phyloP scores from a whole-genome alignment of 2,797 vertebrate species.

The Perdix hodgsoniae region DNA sequence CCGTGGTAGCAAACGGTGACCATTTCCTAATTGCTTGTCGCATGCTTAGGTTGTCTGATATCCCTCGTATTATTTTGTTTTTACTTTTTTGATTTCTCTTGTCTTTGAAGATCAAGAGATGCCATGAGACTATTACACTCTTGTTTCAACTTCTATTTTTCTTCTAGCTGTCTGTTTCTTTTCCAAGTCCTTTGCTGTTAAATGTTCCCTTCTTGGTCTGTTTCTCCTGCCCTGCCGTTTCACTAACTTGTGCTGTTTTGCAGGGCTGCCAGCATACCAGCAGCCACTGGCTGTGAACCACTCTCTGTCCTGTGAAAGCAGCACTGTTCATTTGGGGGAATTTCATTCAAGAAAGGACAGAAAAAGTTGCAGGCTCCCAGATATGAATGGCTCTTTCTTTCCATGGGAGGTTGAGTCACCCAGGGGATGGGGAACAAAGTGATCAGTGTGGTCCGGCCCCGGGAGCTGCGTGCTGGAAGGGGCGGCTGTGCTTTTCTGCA shows the following conservation, averaged over 20 bases:
- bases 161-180: not conserved
- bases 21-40: not conserved
- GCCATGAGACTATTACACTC: not conserved
- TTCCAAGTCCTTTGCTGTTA: not conserved
- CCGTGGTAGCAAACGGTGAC: not conserved
- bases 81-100: not conserved
- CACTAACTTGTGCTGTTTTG: not conserved
- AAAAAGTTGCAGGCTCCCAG: not conserved
- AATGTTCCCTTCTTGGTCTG: not conserved
- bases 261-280: not conserved
- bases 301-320: not conserved
- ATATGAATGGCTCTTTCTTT: not conserved
- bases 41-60: not conserved
- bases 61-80: not conserved
- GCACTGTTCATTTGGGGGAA: not conserved
- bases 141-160: not conserved
- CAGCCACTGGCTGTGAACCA: not conserved
- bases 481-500: not conserved
- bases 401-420: not conserved
- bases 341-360: not conserved
- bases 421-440: not conserved
- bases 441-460: not conserved
- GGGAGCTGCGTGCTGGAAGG: not conserved
- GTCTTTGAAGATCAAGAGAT: accelerated
- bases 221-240: not conserved